Evolutionary conservation across 2,888 invertebrate species (phyloP), one percentile per base, ranked within the genome.

Genomic region (Tetrapedia diversipes): DNA sequence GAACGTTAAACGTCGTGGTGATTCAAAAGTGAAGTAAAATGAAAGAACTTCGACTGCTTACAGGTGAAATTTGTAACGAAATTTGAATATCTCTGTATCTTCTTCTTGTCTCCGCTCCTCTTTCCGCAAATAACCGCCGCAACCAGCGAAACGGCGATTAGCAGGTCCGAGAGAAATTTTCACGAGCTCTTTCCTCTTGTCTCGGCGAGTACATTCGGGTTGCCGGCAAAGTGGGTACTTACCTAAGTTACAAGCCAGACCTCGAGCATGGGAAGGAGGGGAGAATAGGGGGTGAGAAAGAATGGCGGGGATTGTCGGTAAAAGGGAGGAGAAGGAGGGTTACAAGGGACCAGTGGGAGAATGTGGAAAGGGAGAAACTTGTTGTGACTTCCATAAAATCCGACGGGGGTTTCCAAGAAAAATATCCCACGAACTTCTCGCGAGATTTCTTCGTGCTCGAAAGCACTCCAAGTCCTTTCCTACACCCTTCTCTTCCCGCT

Each of bases 331-430:
- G 39, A 41, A 56, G 53, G 57, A 64, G n/a, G n/a, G n/a, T n/a
- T 27, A 24, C 47, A 34, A n/a, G 60, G 51, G 43, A 45, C 34
- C 11, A n/a, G 3, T 19, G 53, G 39, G 49, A 32, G 39, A 63
- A 53, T 43, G 57, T 41, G 57, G 65, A 71, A 69, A 71, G 57
- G 47, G 77, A 85, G 85, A 86, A n/a, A 89, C 86, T 89, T 89
- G 89, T 88, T 88, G 89, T 87, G 84, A 86, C 80, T 88, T 84
- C 79, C 73, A 83, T 80, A 80, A 83, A 87, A 87, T 86, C 77
- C 81, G 70, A 69, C 27, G 68, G 75, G 63, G 61, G 61, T 51
- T 65, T 59, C 69, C 37, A 80, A 81, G 80, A 81, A 81, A 85
- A 88, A 86, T 87, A 85, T 68, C 45, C 76, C 39, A 37, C 67